Evolutionary conservation across 2,888 invertebrate genomes (phyloP).

Genomic region (Sesia bembeciformis): DNA sequence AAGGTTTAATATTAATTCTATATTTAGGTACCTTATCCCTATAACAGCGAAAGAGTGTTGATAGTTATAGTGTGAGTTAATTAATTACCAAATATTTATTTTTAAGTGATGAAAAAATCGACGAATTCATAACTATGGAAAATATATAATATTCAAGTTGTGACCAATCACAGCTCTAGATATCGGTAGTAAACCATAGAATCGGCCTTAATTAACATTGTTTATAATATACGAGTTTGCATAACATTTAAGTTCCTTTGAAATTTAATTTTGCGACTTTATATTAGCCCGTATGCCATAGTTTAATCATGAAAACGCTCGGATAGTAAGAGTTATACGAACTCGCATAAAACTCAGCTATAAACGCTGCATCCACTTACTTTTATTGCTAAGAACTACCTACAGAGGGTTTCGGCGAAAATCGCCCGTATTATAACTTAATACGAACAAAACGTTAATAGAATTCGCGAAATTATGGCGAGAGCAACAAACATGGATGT

Average conservation of each 20-base stretch:
- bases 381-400: constrained; percentile 41
- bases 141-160: too few species aligned
- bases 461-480: constrained; percentile 13
- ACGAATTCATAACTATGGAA: too few species aligned
- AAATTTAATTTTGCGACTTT: constrained; percentile 47
- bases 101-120: too few species aligned
- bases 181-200: too few species aligned
- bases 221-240: constrained; percentile 29
- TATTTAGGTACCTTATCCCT: too few species aligned
- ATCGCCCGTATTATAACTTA: constrained; percentile 33
- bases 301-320: constrained; percentile 43
- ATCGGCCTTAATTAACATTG: background rate
- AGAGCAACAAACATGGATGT: background rate
- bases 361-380: constrained; percentile 57
- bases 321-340: constrained; percentile 41
- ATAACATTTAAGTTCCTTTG: constrained; percentile 27
- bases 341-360: constrained; percentile 43
- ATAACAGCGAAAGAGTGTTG: too few species aligned
- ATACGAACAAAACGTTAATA: constrained; percentile 14
- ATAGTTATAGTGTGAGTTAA: too few species aligned
- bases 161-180: too few species aligned
- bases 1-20: too few species aligned
- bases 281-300: constrained; percentile 30
- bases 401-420: constrained; percentile 31
- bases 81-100: too few species aligned